phyloP scores from a whole-genome alignment of 1,140 invertebrate species.

The Ganaspis sp. region DNA sequence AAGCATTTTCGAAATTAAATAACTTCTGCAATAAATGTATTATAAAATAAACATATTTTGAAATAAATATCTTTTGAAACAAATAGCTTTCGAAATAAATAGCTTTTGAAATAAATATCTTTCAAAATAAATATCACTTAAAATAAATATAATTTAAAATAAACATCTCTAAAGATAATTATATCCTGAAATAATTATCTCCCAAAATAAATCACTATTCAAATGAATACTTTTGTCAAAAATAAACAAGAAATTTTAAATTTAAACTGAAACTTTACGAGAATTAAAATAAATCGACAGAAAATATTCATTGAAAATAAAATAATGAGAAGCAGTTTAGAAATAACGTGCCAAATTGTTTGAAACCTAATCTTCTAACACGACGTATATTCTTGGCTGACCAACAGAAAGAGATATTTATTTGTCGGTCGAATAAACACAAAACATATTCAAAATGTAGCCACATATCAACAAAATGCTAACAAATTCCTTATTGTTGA shows the following conservation, averaged over 20 bases:
- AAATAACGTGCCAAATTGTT: conserved; percentile 3
- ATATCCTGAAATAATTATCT: too few relatives aligned
- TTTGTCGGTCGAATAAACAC: background rate
- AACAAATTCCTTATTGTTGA: background rate
- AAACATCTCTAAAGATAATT: too few relatives aligned
- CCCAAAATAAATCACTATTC: too few relatives aligned
- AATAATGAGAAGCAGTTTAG: background rate
- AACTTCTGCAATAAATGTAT: too few relatives aligned
- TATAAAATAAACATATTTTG: too few relatives aligned
- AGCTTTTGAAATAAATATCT: too few relatives aligned
- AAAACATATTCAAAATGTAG: background rate
- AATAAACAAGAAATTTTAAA: background rate
- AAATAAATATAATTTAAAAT: too few relatives aligned
- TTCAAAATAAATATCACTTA: too few relatives aligned
- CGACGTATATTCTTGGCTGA: background rate
- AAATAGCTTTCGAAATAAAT: too few relatives aligned
- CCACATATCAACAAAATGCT: background rate
- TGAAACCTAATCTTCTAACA: background rate
- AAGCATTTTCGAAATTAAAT: too few relatives aligned
- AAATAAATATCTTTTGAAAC: too few relatives aligned
- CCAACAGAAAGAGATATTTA: background rate
- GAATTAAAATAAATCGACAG: background rate
- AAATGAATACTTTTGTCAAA: too few relatives aligned
- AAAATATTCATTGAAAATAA: background rate
- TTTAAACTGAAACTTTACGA: background rate